Percentiles rank a stretch among this genome's conserved stretches.
Evolutionary conservation across 2,888 invertebrate species (phyloP).

Genomic region (Tromatobia lineatoria): DNA sequence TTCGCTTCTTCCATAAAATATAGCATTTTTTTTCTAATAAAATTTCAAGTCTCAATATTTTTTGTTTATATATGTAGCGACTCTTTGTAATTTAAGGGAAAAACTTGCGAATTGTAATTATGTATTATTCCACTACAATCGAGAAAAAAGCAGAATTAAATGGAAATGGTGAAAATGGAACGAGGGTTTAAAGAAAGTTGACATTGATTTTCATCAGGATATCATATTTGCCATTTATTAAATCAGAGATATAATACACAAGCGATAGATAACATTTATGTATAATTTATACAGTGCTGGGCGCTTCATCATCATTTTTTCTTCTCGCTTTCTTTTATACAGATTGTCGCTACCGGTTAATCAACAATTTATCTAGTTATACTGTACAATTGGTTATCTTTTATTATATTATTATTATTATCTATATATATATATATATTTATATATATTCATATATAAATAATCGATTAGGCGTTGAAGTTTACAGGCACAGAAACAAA

Average conservation of each 20-base stretch:
- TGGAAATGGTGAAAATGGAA: not conserved
- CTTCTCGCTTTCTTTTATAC: slow-evolving; percentile 74
- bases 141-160: not conserved
- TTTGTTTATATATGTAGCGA: too few relatives aligned
- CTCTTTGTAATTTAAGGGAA: too few relatives aligned
- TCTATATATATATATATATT: slow-evolving; percentile 39
- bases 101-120: too few relatives aligned
- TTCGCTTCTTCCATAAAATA: too few relatives aligned
- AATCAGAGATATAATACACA: slow-evolving; percentile 84
- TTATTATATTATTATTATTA: slow-evolving; percentile 35
- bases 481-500: slow-evolving; percentile 30
- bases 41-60: not conserved
- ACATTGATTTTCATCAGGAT: slow-evolving; percentile 57
- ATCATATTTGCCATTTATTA: slow-evolving; percentile 82
- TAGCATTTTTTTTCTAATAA: not conserved
- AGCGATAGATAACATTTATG: slow-evolving; percentile 84
- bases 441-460: slow-evolving; percentile 51
- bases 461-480: slow-evolving; percentile 57
- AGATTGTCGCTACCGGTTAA: slow-evolving; percentile 78
- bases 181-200: not conserved
- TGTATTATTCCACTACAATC: not conserved
- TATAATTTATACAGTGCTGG: slow-evolving; percentile 84
- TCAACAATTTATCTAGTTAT: slow-evolving; percentile 72
- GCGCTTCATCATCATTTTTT: slow-evolving; percentile 70
- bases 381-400: slow-evolving; percentile 80